Evolutionary conservation across 1,140 invertebrate genomes (phyloP), one percentile per base, ranked within the genome.

Genomic region (Drosophila sucinea): DNA sequence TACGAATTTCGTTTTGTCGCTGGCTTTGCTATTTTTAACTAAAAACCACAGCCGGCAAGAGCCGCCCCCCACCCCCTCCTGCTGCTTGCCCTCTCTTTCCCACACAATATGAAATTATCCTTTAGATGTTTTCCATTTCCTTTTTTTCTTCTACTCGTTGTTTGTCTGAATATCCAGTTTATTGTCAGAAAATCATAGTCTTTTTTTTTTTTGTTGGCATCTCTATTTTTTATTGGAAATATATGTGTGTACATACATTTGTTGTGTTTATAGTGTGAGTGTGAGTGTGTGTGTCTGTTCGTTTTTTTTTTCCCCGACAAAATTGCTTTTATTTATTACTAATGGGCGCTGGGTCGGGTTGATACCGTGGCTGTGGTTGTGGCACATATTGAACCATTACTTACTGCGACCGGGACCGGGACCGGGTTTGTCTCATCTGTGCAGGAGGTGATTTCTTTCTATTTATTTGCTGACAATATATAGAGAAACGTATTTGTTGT

Each of bases 291-390:
- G 35, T 38, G 35, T 38, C 3, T 38, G 7, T 17, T 17, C 17
- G 17, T 38, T 47, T 8, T 44, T 23, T 23, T 51, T 51, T 51
- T 5, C 44, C 44, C 8, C 44, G n/a, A 77, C 67, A 75, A 75
- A 69, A 64, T 70, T 51, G 73, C 57, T 65, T 78, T 78, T 79
- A 79, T 79, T 78, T 78, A 78, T 78, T 78, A 78, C 75, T 78
- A 78, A 78, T 78, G 74, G 73, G 68, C 44, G 56, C 73, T 70
- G 62, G 73, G 38, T 61, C 55, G 47, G 30, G 38, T 60, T 75
- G 47, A 41, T 38, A 30, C 17, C 60, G 35, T n/a, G 67, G 60
- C 27, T 68, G 40, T 55, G 65, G 62, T 55, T 40, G 41, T 38
- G 41, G 44, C 55, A 35, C 41, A 56, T 60, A 70, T 70, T 64